A percentile compares a stretch with the other conserved stretches of the same genome.
These are phyloP conservation scores for Anoplius nigerrimus DNA, from an alignment of 2,888 invertebrate species.

Conservation along the genomic window DNA sequence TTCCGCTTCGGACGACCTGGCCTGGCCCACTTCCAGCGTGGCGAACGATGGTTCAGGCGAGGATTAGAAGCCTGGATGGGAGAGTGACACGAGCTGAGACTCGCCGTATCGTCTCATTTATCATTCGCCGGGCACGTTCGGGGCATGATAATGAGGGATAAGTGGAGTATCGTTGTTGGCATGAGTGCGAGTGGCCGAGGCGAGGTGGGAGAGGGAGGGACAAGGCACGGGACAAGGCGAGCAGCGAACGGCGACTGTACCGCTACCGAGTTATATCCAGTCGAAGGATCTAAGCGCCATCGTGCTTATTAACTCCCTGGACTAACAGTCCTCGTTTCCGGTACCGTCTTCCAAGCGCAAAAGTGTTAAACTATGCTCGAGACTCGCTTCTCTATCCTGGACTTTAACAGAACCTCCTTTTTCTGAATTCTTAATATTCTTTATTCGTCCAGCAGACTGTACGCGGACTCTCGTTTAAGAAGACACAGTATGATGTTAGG, in stretches of 20 bases:
- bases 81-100: constrained; percentile 21
- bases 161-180: constrained; percentile 25
- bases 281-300: background rate
- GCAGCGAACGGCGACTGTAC: too few relatives aligned
- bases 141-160: constrained; percentile 46
- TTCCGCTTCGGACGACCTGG: constrained; percentile 14
- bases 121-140: constrained; percentile 41
- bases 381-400: constrained; percentile 23
- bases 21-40: constrained; percentile 34
- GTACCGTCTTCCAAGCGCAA: background rate
- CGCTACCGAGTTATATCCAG: too few relatives aligned
- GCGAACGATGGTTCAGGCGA: constrained; percentile 34
- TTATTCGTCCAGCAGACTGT: too few relatives aligned
- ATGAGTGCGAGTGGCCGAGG: constrained; percentile 5
- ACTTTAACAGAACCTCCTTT: constrained; percentile 27
- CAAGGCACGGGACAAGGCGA: too few relatives aligned
- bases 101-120: constrained; percentile 37
- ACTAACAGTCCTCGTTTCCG: constrained; percentile 1
- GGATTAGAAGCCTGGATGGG: constrained; percentile 3
- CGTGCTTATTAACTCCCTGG: background rate
- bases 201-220: background rate
- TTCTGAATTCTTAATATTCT: too few relatives aligned
- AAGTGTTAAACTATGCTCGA: constrained; percentile 31
- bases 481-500: too few relatives aligned
- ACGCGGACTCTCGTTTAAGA: too few relatives aligned